These are phyloP conservation scores for Dolichallabes microphthalmus DNA, from an alignment of 2,113 vertebrate genomes.

Conservation along the genomic window DNA sequence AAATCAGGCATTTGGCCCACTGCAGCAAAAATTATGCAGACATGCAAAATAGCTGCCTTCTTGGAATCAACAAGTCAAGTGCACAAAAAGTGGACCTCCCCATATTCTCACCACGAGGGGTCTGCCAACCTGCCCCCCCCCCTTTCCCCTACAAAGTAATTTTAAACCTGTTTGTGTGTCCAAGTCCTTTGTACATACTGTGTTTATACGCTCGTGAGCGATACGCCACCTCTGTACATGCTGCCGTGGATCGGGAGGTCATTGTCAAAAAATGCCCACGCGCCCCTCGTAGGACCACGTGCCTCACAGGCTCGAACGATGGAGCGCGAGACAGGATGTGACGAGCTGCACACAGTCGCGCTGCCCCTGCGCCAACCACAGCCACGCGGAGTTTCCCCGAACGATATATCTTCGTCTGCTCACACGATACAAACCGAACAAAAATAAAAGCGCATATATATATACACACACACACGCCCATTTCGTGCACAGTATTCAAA, in stretches of 20 bases:
- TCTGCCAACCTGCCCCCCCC: too few relatives aligned
- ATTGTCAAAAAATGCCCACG: constrained; percentile 40
- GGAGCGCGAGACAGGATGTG: constrained; percentile 67
- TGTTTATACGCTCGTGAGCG: not conserved
- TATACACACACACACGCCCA: not conserved
- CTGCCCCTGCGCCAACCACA: constrained; percentile 73
- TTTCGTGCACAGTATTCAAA: not conserved
- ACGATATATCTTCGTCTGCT: not conserved
- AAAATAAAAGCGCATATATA: too few relatives aligned
- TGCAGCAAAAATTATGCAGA: too few relatives aligned
- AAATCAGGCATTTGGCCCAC: too few relatives aligned
- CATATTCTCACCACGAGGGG: too few relatives aligned
- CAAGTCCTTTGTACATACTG: not conserved
- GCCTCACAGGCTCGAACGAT: constrained; percentile 69
- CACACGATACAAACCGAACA: not conserved
- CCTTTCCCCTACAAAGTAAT: not conserved
- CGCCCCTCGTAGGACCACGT: constrained; percentile 77
- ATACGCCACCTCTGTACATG: constrained; percentile 73
- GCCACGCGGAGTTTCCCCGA: constrained; percentile 58
- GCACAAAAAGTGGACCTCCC: too few relatives aligned
- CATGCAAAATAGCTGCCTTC: too few relatives aligned
- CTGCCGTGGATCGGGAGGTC: constrained; percentile 68
- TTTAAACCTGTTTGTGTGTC: not conserved
- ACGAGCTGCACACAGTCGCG: constrained; percentile 73
- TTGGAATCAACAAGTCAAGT: too few relatives aligned